These are phyloP conservation scores for Lateolabrax maculatus DNA, from an alignment of 2,797 vertebrate species.

Conservation along the genomic window DNA sequence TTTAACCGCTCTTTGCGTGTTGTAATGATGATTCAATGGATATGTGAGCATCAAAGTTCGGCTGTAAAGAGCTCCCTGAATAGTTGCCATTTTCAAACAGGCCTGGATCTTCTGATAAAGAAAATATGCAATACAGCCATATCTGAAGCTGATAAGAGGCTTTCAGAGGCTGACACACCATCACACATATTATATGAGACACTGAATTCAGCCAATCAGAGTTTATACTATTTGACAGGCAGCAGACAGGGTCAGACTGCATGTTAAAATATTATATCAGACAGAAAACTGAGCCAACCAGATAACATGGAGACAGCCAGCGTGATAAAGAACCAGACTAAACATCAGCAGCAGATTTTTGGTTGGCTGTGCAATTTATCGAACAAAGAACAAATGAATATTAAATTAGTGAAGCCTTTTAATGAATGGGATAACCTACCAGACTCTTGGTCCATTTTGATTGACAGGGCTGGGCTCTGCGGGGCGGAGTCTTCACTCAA, in stretches of 20 bases:
- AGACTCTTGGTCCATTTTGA: slow-evolving; percentile 94
- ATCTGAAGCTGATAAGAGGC: too few relatives aligned
- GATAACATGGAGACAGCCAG: slow-evolving; percentile 9
- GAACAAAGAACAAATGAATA: background rate
- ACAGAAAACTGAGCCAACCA: slow-evolving; percentile 17
- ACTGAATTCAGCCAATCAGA: slow-evolving; percentile 24
- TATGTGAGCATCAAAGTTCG: too few relatives aligned
- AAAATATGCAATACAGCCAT: background rate
- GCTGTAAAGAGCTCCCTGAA: too few relatives aligned
- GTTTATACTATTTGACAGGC: background rate
- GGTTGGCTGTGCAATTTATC: slow-evolving; percentile 13
- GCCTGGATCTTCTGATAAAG: background rate
- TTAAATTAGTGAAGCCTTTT: background rate
- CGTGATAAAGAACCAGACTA: slow-evolving; percentile 27
- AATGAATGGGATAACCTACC: slow-evolving; percentile 76
- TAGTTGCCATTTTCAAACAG: background rate
- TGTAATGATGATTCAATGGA: too few relatives aligned
- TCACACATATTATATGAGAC: background rate
- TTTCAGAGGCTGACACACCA: slow-evolving; percentile 2
- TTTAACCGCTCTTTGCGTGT: too few relatives aligned
- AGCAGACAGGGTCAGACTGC: slow-evolving; percentile 6
- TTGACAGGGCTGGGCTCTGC: slow-evolving; percentile 95
- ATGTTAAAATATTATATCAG: slow-evolving; percentile 15
- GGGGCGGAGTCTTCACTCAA: slow-evolving; percentile 97
- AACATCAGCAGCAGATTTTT: slow-evolving; percentile 34